Evolutionary conservation across 2,888 invertebrate genomes (phyloP).

Genomic region (Temnothorax ravouxi): DNA sequence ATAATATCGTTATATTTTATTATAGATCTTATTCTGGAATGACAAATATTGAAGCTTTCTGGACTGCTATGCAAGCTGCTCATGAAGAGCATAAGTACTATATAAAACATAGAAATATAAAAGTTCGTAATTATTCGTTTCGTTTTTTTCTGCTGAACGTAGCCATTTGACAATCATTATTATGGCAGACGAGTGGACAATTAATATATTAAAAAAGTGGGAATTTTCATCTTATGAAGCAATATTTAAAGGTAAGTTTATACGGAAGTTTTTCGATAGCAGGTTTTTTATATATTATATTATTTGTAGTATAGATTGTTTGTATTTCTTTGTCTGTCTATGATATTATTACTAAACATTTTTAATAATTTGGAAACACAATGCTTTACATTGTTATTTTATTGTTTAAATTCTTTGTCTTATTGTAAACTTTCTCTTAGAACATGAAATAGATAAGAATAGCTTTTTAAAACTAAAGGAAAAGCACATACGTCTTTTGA

Average conservation of each 20-base stretch:
- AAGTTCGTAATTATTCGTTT: no score
- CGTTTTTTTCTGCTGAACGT: no score
- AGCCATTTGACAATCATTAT: not conserved
- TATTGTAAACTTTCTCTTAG: not conserved
- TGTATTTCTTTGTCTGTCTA: not conserved
- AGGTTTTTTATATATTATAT: not conserved
- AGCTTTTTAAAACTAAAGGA: not conserved
- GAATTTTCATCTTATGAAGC: not conserved
- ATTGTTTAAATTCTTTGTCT: not conserved
- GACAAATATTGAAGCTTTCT: no score
- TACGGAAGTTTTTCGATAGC: not conserved
- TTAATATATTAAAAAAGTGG: not conserved
- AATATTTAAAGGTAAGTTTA: slow-evolving; percentile 8
- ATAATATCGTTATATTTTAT: no score
- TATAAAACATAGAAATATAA: no score
- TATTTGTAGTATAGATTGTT: not conserved
- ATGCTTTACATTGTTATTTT: not conserved
- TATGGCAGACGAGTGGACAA: not conserved
- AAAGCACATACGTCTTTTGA: not conserved
- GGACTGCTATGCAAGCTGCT: no score
- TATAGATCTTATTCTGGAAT: no score
- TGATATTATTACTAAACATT: not conserved
- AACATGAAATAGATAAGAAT: slow-evolving; percentile 2
- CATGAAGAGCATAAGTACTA: no score
- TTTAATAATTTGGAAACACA: not conserved